A percentile compares a stretch with the other conserved stretches of the same genome.
Evolutionary conservation across 2,888 invertebrate genomes (phyloP).

Genomic region (Hirtodrosophila cameraria): DNA sequence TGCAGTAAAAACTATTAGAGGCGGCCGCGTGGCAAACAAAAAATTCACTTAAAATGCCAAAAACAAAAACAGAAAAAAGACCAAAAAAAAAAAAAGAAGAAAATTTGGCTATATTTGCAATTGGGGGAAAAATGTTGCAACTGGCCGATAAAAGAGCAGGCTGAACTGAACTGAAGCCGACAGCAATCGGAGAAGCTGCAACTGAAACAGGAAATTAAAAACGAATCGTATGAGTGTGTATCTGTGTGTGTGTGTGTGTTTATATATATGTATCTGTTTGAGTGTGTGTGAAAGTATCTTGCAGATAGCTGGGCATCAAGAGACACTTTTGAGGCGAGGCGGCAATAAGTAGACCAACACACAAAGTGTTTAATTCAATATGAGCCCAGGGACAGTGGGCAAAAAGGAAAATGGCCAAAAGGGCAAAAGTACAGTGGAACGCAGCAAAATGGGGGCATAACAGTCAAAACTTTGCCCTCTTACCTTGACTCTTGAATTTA

Average conservation of each 20-base stretch:
- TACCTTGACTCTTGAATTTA: constrained; percentile 76
- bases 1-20: constrained; percentile 69
- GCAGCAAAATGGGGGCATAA: constrained; percentile 12
- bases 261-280: constrained; percentile 10
- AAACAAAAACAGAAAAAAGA: constrained; percentile 25
- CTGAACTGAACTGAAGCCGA: constrained; percentile 38
- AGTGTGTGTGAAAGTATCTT: constrained; percentile 15
- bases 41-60: constrained; percentile 58
- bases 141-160: constrained; percentile 42
- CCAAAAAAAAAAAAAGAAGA: constrained; percentile 4
- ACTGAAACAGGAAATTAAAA: constrained; percentile 75
- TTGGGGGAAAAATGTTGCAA: constrained; percentile 25
- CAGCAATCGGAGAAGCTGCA: constrained; percentile 31
- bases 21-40: constrained; percentile 37
- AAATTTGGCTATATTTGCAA: constrained; percentile 54
- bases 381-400: constrained; percentile 33
- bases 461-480: constrained; percentile 66
- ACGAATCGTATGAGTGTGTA: constrained; percentile 49
- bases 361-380: constrained; percentile 76
- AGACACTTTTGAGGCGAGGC: constrained; percentile 40
- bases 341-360: constrained; percentile 42
- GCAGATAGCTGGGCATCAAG: constrained; percentile 35
- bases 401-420: constrained; percentile 12
- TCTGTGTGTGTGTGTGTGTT: constrained; percentile 1
- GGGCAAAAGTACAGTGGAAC: constrained; percentile 29